Conservation (phyloP, 2,888 invertebrate genomes). For the Drosophila infuscata region DNA sequence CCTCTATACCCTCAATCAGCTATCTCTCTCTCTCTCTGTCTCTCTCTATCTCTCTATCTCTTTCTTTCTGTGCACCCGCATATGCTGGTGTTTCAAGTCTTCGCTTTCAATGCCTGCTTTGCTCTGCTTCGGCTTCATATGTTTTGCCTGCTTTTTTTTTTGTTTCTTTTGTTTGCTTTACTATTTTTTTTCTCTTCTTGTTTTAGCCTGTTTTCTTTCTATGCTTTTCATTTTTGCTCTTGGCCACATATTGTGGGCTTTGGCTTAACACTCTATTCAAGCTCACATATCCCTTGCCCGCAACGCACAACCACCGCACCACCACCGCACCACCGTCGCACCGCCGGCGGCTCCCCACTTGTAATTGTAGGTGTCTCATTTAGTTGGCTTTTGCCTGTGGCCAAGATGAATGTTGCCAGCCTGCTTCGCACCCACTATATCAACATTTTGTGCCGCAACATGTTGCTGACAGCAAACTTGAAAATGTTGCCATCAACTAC, state of each 20-base stretch:
- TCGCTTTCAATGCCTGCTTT: conserved; percentile 74
- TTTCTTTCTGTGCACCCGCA: conserved; percentile 1
- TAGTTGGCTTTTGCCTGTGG: conserved; percentile 41
- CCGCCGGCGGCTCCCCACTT: background rate
- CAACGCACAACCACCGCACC: background rate
- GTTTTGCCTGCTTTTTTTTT: conserved; percentile 7
- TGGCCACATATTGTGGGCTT: conserved; percentile 61
- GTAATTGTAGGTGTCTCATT: conserved; percentile 65
- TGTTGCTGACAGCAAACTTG: conserved; percentile 15
- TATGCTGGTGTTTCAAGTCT: conserved; percentile 48
- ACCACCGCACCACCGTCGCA: background rate
- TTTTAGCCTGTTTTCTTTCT: conserved; percentile 13
- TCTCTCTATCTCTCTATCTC: background rate
- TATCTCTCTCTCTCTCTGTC: background rate
- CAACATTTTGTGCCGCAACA: conserved; percentile 56
- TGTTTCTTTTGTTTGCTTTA: conserved; percentile 27
- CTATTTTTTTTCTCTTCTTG: conserved; percentile 8
- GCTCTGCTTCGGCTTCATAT: conserved; percentile 55
- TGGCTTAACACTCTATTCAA: conserved; percentile 50
- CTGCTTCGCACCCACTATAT: conserved; percentile 1
- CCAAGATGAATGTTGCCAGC: conserved; percentile 44
- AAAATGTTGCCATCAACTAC: conserved; percentile 2
- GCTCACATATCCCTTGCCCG: background rate
- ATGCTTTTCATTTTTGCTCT: conserved; percentile 35
- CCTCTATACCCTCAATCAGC: background rate